phyloP scores from a whole-genome alignment of 1,140 invertebrate genomes.

The Pseudomyrmex pallidus region DNA sequence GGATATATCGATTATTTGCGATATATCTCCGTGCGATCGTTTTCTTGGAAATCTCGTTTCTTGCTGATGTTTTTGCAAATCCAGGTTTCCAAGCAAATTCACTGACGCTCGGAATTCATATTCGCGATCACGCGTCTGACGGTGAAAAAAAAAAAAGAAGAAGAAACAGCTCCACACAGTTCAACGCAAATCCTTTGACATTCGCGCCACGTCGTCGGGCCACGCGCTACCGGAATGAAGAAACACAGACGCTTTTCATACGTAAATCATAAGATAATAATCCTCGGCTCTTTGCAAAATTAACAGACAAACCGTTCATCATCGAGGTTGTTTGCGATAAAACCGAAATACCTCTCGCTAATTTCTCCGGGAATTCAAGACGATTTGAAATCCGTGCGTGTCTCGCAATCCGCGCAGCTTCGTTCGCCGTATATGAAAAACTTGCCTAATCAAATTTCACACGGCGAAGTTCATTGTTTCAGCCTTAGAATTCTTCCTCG shows the following conservation, averaged over 20 bases:
- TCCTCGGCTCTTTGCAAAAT: constrained; percentile 15
- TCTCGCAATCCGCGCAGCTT: background rate
- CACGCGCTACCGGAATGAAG: background rate
- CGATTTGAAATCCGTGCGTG: background rate
- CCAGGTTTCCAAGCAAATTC: too few relatives aligned
- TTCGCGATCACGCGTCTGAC: background rate
- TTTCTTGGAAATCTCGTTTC: background rate
- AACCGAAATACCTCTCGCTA: background rate
- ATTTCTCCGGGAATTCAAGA: background rate
- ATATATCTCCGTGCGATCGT: background rate
- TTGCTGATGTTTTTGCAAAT: too few relatives aligned
- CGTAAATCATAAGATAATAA: constrained; percentile 26
- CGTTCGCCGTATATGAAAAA: background rate
- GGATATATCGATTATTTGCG: too few relatives aligned
- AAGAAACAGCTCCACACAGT: background rate
- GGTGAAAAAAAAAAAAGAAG: background rate
- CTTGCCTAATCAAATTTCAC: background rate
- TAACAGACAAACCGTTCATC: background rate
- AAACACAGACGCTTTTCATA: constrained; percentile 22
- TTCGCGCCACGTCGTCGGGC: constrained; percentile 20
- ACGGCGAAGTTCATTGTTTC: background rate
- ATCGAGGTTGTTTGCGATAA: background rate
- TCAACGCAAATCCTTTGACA: background rate
- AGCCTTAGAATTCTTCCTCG: background rate
- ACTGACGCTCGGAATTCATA: background rate